Percentiles rank a stretch among this genome's conserved stretches.
These are phyloP conservation scores for Brachionichthys hirsutus DNA, from an alignment of 2,113 vertebrate species.

Conservation along the genomic window DNA sequence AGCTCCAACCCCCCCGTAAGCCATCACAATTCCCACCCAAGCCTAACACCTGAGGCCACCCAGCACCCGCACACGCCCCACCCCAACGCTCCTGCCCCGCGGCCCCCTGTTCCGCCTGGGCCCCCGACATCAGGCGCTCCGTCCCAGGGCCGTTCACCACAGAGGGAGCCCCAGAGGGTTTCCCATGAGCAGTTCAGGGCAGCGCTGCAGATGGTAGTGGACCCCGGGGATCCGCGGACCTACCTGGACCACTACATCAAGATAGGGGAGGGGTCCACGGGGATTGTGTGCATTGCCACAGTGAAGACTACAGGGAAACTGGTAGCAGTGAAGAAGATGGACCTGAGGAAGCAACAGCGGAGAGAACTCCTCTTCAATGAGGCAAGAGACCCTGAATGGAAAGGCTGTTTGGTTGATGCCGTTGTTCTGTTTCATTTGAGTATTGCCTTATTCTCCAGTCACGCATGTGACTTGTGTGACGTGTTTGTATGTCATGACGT, in stretches of 20 bases:
- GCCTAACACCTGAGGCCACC: conserved; percentile 58
- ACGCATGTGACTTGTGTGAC: too few species aligned
- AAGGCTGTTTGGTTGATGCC: too few species aligned
- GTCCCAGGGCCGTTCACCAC: conserved; percentile 76
- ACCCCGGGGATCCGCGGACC: conserved; percentile 86
- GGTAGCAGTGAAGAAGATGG: conserved; percentile 97
- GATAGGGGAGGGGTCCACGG: conserved; percentile 93
- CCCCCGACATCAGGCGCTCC: not conserved
- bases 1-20: conserved; percentile 59
- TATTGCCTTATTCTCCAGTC: too few species aligned
- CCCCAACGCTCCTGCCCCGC: conserved; percentile 62
- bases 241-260: conserved; percentile 97
- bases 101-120: conserved; percentile 27
- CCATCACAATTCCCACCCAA: conserved; percentile 74
- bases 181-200: conserved; percentile 95
- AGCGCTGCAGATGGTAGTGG: conserved; percentile 91
- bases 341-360: conserved; percentile 92
- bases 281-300: conserved; percentile 91
- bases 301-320: conserved; percentile 86
- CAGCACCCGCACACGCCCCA: conserved; percentile 74
- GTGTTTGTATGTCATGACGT: too few species aligned
- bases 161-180: conserved; percentile 88
- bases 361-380: conserved; percentile 94
- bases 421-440: too few species aligned
- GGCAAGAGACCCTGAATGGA: conserved; percentile 63